These are phyloP conservation scores for Lasioglossum zephyrum DNA, from an alignment of 2,888 invertebrate genomes.

Conservation along the genomic window DNA sequence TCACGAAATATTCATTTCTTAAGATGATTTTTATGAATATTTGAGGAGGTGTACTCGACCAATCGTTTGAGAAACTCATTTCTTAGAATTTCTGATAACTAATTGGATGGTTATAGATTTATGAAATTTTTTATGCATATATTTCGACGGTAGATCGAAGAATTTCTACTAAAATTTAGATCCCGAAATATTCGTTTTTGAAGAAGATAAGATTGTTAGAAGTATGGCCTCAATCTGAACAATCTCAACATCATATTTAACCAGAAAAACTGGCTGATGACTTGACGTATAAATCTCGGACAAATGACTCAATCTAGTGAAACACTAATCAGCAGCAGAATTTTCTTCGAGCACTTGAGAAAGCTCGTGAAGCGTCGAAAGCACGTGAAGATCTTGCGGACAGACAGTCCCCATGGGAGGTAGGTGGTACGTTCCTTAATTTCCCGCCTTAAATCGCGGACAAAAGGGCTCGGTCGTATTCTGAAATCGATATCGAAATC, in stretches of 20 bases:
- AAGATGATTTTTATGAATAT: background rate
- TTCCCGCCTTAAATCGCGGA: slow-evolving; percentile 27
- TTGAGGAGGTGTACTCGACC: background rate
- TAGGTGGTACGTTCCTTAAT: slow-evolving; percentile 22
- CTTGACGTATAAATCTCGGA: background rate
- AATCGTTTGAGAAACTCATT: no score
- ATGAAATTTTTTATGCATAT: no score
- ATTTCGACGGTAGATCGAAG: no score
- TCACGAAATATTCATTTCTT: background rate
- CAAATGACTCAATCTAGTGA: background rate
- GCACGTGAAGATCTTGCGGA: background rate
- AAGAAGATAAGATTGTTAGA: no score
- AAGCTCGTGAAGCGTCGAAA: background rate
- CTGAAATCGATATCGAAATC: slow-evolving; percentile 46
- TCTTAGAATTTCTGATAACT: no score
- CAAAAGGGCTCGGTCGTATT: slow-evolving; percentile 14
- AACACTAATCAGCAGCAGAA: background rate
- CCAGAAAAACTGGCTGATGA: background rate
- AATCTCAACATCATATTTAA: background rate
- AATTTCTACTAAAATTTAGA: no score
- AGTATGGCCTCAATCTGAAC: no score
- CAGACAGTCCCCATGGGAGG: background rate
- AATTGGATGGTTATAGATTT: no score
- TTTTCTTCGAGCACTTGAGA: background rate
- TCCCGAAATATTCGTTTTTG: background rate